Base-by-base conservation (phyloP, 2,113 vertebrate species). In the Colaptes auratus region DNA sequence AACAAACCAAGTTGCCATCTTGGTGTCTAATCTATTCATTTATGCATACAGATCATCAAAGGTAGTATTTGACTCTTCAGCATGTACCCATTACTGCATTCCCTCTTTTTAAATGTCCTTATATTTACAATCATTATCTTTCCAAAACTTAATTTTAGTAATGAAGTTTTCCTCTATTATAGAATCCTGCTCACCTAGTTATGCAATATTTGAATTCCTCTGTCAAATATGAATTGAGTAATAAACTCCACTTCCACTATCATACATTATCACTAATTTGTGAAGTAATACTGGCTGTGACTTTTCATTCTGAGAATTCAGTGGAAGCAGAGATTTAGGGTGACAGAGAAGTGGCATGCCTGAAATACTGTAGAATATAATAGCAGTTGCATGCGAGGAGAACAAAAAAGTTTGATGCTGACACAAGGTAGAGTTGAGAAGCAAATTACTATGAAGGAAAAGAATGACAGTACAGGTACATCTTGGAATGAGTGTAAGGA, bases 221-320 rank as follows among this genome's bases (percentile, higher is more conserved):
- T 80, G 25, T 79, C 60, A 90, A 88, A 69, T 48, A 31, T 17
- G 10, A 81, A 64, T 75, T 84, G 44, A 86, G 75, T 19, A 75
- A 75, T 67, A 82, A 88, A 82, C 70, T 84, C 16, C 9, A 28
- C 33, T 71, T 82, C 82, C 56, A 52, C n/a, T 78, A 75, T 17
- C 14, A 52, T 71, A 87, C 67, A 69, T 86, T 93, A 61, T 56
- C 18, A 61, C 28, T 71, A 59, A 81, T 86, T 42, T 63, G 52
- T 77, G 52, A 46, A 84, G 35, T 84, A 81, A 64, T 84, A 74
- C 77, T 94, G 86, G 27, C 46, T 88, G 46, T 86, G 82, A 83
- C 24, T 31, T 93, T 94, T 88, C 83, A 81, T n/a, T 71, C 21
- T 81, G 60, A 84, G 69, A 77, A 35, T 66, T 93, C 86, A 84